Evolutionary conservation across 2,797 vertebrate species (phyloP).

Genomic region (Philypnodon macrostomus): DNA sequence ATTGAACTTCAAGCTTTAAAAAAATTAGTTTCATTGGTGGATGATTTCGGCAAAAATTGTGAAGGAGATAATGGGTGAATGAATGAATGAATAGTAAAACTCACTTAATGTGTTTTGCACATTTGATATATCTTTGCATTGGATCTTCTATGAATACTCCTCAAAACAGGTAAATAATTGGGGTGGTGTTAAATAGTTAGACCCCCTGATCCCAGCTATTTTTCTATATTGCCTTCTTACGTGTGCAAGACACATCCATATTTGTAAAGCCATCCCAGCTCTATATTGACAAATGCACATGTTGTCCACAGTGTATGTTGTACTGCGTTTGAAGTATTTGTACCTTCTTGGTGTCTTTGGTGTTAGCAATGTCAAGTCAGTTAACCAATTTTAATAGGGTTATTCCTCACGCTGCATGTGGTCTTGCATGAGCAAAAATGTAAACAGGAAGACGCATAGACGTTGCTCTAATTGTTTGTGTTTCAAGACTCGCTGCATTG

Average conservation of each 20-base stretch:
- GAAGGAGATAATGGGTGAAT: slow-evolving; percentile 69
- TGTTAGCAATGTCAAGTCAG: slow-evolving; percentile 94
- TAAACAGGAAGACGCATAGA: slow-evolving; percentile 85
- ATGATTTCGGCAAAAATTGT: slow-evolving; percentile 62
- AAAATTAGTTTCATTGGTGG: slow-evolving; percentile 58
- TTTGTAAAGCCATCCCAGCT: slow-evolving; percentile 98
- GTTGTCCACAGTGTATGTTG: slow-evolving; percentile 85
- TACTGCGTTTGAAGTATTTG: slow-evolving; percentile 88
- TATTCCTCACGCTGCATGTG: slow-evolving; percentile 98
- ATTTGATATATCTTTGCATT: slow-evolving; percentile 99
- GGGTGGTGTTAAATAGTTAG: slow-evolving; percentile 83
- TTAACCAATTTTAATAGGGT: slow-evolving; percentile 84
- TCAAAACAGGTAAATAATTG: slow-evolving; percentile 94
- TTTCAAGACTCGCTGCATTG: slow-evolving; percentile 97
- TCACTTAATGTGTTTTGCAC: slow-evolving; percentile 99
- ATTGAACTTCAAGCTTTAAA: slow-evolving; percentile 99
- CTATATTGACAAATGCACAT: slow-evolving; percentile 91
- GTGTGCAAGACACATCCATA: slow-evolving; percentile 96
- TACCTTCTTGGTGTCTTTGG: slow-evolving; percentile 85
- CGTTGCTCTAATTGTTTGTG: slow-evolving; percentile 92
- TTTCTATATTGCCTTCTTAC: slow-evolving; percentile 99
- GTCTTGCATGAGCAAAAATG: slow-evolving; percentile 97
- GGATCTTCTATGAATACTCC: slow-evolving; percentile 95
- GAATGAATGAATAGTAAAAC: slow-evolving; percentile 76
- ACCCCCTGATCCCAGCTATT: slow-evolving; percentile 87